Conservation (phyloP, 2,888 invertebrate species). For the Cephalotes varians region DNA sequence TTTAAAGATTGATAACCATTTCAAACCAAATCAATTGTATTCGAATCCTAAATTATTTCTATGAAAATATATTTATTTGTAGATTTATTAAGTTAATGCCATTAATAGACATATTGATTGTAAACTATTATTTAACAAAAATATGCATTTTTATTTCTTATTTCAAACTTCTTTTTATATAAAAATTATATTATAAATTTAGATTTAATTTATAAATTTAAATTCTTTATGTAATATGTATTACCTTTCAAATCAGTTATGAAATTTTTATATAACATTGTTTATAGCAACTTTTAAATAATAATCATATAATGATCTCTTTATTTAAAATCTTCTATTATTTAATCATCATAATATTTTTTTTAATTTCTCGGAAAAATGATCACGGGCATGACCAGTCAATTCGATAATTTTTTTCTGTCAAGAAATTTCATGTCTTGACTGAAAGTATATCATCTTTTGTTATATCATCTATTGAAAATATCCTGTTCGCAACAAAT, state of each 20-base stretch:
- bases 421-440: conserved; percentile 20
- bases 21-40: background rate
- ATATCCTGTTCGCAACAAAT: background rate
- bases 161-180: background rate
- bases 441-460: background rate
- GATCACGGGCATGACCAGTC: background rate
- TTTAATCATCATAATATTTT: background rate
- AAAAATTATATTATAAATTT: background rate
- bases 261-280: background rate
- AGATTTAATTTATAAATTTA: background rate
- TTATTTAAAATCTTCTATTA: background rate
- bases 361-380: conserved; percentile 11
- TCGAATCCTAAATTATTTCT: background rate
- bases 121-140: background rate
- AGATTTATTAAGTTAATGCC: background rate
- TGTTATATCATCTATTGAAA: conserved; percentile 6
- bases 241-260: background rate
- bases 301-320: background rate
- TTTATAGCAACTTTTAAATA: background rate
- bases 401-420: conserved; percentile 25
- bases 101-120: background rate
- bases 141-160: background rate
- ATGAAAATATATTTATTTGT: background rate
- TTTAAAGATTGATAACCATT: background rate
- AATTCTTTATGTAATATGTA: background rate